Conservation (phyloP, 2,113 vertebrate genomes). For the Nyctibius bracteatus region DNA sequence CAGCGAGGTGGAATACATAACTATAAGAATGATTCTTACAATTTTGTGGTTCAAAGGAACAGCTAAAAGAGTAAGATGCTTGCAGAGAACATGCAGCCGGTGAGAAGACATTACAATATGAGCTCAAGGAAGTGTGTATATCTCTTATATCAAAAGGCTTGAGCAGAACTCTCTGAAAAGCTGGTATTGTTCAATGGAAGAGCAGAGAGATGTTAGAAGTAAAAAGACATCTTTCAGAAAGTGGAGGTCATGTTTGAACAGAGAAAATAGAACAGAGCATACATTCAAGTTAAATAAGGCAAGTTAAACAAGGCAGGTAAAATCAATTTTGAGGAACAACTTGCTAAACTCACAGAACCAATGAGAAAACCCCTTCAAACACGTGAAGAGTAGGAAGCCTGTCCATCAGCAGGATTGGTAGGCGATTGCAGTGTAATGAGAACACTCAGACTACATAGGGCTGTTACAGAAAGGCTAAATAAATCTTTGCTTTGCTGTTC, state of each 20-base stretch:
- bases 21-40: not conserved
- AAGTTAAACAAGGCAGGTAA: constrained; percentile 25
- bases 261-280: not conserved
- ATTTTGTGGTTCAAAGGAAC: not conserved
- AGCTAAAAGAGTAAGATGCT: not conserved
- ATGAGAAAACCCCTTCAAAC: not conserved
- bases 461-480: not conserved
- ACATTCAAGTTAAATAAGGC: not conserved
- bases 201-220: not conserved
- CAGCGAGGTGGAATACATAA: not conserved
- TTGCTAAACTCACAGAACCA: not conserved
- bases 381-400: not conserved
- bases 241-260: constrained; percentile 9
- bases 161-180: not conserved
- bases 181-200: not conserved
- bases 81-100: not conserved
- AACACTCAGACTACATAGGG: not conserved
- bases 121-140: fast-evolving
- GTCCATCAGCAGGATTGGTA: not conserved
- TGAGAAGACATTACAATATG: not conserved
- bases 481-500: constrained; percentile 42
- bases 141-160: not conserved
- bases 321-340: constrained; percentile 4
- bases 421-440: not conserved
- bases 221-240: not conserved